phyloP scores from a whole-genome alignment of 2,113 vertebrate species.

The Odobenus rosmarus region DNA sequence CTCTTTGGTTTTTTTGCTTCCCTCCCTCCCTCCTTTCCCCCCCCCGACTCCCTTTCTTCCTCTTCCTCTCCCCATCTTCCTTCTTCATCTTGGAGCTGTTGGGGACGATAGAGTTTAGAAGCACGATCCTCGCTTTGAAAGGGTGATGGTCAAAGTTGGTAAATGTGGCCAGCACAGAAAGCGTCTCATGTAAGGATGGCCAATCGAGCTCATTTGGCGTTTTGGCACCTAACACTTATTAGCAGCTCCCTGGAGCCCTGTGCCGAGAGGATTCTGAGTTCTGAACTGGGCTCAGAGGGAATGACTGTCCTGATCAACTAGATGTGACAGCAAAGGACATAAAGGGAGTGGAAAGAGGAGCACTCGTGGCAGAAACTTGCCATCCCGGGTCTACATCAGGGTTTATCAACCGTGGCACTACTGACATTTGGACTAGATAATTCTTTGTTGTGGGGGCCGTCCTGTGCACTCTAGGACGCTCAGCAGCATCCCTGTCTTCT shows the following conservation, averaged over 20 bases:
- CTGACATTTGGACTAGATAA: neutral
- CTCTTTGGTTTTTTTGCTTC: neutral
- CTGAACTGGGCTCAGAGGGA: conserved; percentile 9
- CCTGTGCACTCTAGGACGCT: accelerated
- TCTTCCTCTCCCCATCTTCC: neutral
- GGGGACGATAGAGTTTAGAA: neutral
- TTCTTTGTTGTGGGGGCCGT: neutral
- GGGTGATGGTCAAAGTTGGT: accelerated
- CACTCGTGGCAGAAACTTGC: neutral
- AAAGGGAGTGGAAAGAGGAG: neutral
- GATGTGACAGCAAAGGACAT: conserved; percentile 74
- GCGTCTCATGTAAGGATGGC: neutral
- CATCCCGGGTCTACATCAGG: conserved; percentile 11
- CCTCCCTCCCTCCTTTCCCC: neutral
- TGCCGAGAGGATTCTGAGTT: neutral
- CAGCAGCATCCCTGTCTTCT: neutral
- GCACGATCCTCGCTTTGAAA: neutral
- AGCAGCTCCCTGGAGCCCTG: neutral
- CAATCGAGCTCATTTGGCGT: neutral
- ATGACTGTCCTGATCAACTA: conserved; percentile 26
- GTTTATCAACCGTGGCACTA: neutral
- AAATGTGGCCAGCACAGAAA: neutral
- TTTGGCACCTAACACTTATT: neutral
- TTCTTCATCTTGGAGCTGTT: neutral
- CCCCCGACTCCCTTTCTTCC: neutral